Evolutionary conservation across 1,140 invertebrate species (phyloP).

Genomic region (fruit fly (Drosophila melanogaster)): Release_6_plus_ISO1_MT NT_033777.3:17709501-17710000

Average conservation of each 20-base stretch:
- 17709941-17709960: not conserved
- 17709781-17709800: not conserved
- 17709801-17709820: conserved; percentile 31
- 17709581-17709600: conserved; percentile 36
- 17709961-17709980: conserved; percentile 6
- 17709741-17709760: conserved; percentile 14
- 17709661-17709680: not conserved
- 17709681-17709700: conserved; percentile 28
- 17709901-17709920: conserved; percentile 45
- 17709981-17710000: conserved; percentile 55
- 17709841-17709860: conserved; percentile 31
- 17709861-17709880: conserved; percentile 46
- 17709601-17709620: conserved; percentile 19
- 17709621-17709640: conserved; percentile 36
- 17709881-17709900: conserved; percentile 34
- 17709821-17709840: conserved; percentile 51
- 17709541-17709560: conserved; percentile 24
- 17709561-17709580: conserved; percentile 48
- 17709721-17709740: conserved; percentile 57
- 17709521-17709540: conserved; percentile 6
- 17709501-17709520: not conserved
- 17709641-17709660: conserved; percentile 7
- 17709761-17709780: not conserved
- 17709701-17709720: conserved; percentile 55
- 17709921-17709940: conserved; percentile 20